Conservation (phyloP, 1,140 invertebrate genomes). For the Drosophila nebulosa region DNA sequence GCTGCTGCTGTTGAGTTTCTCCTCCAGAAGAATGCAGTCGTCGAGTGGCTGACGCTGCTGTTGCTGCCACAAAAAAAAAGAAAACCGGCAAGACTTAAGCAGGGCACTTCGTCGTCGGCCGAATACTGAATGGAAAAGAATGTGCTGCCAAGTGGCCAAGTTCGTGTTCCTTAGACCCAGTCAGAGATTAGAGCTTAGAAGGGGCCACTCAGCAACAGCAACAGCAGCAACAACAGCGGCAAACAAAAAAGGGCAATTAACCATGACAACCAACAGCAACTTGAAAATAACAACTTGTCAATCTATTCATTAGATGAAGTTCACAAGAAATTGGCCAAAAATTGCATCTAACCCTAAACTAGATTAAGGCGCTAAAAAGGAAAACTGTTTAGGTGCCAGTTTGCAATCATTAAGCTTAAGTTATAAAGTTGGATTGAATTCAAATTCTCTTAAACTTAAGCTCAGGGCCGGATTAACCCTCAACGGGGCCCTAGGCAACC, state of each 20-base stretch:
- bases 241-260: slow-evolving; percentile 46
- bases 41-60: slow-evolving; percentile 54
- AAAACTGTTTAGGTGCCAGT: too few species aligned
- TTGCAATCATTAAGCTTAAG: too few species aligned
- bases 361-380: too few species aligned
- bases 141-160: slow-evolving; percentile 73
- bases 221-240: slow-evolving; percentile 9
- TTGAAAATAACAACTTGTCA: neutral
- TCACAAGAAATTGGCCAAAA: too few species aligned
- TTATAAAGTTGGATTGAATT: too few species aligned
- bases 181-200: slow-evolving; percentile 64
- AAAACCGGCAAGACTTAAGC: slow-evolving; percentile 54
- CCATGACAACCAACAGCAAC: neutral
- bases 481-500: too few species aligned
- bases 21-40: slow-evolving; percentile 60
- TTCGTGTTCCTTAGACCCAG: slow-evolving; percentile 50
- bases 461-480: too few species aligned
- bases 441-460: too few species aligned
- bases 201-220: slow-evolving; percentile 25
- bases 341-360: too few species aligned
- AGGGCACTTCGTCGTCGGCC: slow-evolving; percentile 55
- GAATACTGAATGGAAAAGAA: slow-evolving; percentile 67
- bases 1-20: slow-evolving; percentile 24
- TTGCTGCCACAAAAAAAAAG: slow-evolving; percentile 18
- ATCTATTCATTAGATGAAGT: neutral